phyloP scores from a whole-genome alignment of 2,797 vertebrate species.

The Premnoplex brunnescens region DNA sequence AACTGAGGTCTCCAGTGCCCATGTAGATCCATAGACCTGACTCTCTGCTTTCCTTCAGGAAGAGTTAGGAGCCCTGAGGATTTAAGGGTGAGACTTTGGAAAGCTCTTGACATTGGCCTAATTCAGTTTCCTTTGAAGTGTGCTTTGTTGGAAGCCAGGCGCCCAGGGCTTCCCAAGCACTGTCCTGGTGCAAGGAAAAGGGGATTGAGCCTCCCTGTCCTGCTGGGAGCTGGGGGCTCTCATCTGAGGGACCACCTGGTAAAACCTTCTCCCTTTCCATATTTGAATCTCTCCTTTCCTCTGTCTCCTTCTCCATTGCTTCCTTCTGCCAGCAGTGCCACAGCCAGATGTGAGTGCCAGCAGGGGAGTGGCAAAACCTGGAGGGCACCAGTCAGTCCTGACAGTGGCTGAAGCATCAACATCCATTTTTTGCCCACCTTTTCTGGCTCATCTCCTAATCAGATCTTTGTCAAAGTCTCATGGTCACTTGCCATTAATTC shows the following conservation, averaged over 20 bases:
- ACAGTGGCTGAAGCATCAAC: accelerated
- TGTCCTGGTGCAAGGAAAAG: background rate
- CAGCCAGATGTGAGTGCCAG: accelerated
- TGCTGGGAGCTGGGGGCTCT: background rate
- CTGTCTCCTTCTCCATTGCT: background rate
- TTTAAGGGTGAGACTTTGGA: slow-evolving; percentile 28
- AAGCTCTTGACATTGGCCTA: slow-evolving; percentile 11
- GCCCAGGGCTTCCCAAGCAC: accelerated
- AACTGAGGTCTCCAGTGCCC: background rate
- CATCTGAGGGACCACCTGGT: background rate
- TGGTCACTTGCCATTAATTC: background rate
- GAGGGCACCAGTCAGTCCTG: background rate
- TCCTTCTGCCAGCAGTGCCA: background rate
- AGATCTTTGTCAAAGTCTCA: background rate
- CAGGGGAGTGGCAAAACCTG: background rate
- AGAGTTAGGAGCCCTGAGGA: background rate
- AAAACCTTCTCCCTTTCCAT: background rate
- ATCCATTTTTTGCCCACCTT: background rate
- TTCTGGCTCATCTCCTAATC: background rate
- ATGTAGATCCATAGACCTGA: accelerated
- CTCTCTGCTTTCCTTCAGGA: slow-evolving; percentile 28
- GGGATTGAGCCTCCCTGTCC: background rate
- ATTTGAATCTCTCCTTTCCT: background rate
- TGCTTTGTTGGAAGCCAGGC: background rate
- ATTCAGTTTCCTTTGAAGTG: slow-evolving; percentile 34